phyloP scores from a whole-genome alignment of 2,888 invertebrate genomes.

The Barypeithes pellucidus region DNA sequence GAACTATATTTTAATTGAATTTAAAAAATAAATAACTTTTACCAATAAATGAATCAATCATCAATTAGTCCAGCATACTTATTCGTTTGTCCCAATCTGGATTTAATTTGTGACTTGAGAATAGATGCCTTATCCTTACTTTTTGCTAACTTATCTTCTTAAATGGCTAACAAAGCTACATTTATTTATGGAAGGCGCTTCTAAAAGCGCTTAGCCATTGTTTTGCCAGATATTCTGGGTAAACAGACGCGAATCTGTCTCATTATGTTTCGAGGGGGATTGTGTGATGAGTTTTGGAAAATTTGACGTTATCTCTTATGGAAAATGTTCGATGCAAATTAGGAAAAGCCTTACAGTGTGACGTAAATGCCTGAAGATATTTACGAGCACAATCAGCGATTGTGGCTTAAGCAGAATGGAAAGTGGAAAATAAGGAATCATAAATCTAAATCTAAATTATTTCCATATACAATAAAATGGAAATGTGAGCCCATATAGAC shows the following conservation, averaged over 20 bases:
- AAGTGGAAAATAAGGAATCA: background rate
- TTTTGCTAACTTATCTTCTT: background rate
- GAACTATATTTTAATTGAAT: too few relatives aligned
- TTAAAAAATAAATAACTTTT: too few relatives aligned
- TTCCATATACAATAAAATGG: too few relatives aligned
- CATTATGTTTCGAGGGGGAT: slow-evolving; percentile 3
- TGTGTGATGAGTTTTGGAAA: background rate
- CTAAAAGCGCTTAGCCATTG: slow-evolving; percentile 13
- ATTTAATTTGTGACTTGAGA: background rate
- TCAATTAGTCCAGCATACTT: too few relatives aligned
- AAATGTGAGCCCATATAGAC: too few relatives aligned
- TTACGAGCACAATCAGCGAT: background rate
- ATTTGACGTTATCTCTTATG: slow-evolving; percentile 18
- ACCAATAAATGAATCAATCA: too few relatives aligned
- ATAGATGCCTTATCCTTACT: background rate
- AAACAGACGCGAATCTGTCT: slow-evolving; percentile 10
- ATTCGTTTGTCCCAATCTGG: too few relatives aligned
- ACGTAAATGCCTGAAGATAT: background rate
- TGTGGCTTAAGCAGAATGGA: slow-evolving; percentile 3
- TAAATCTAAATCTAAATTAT: too few relatives aligned
- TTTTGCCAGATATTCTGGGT: background rate
- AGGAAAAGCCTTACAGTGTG: background rate
- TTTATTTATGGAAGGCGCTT: slow-evolving; percentile 1
- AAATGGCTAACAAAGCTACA: slow-evolving; percentile 11
- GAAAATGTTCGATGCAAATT: slow-evolving; percentile 11